Evolutionary conservation across 1,140 invertebrate genomes (phyloP), one percentile per base, ranked within the genome.

Genomic region (Drosophila obscura): DNA sequence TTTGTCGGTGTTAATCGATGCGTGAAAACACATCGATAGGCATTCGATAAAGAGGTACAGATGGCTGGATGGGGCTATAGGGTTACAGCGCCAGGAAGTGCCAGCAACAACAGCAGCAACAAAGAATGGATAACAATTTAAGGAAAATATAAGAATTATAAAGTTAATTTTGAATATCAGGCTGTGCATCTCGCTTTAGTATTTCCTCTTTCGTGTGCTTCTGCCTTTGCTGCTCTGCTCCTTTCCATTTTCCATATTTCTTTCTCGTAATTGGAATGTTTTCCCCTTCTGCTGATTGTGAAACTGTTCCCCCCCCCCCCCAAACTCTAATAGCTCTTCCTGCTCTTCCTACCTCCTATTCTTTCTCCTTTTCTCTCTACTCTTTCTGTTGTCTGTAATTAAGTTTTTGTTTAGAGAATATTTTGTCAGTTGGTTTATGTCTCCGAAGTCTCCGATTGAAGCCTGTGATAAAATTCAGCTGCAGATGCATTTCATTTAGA

Each of bases 31-130:
- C 31, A 39, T 50, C 35, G 67, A 71, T 69, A 49, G 45, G 35
- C 45, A 69, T 69, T 50, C 52, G 67, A 69, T 69, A 69, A 69
- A 35, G 43, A 39, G 49, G 44, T 69, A 53, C 51, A 58, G 68
- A 69, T 64, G 57, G 57, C 26, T 67, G 16, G 44, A 26, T 26
- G 19, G 0, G 19, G 19, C 19, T 69, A 71, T 71, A 58, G 50
- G 9, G 67, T 71, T 71, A 35, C 67, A 39, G 28, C 15, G 15
- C 52, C 39, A 43, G 35, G 9, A 16, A 39, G 24, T 7, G 24
- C 44, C 19, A 28, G 7, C 8, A 8, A 26, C 19, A 26, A 8
- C 28, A 26, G 0, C 6, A 9, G 13, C 35, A 16, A 52, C 15
- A 2, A 24, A n/a, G 13, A 1, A 44, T n/a, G n/a, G 22, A 35